These are phyloP conservation scores for Panorpa germanica DNA, from an alignment of 2,888 invertebrate species.

Conservation along the genomic window DNA sequence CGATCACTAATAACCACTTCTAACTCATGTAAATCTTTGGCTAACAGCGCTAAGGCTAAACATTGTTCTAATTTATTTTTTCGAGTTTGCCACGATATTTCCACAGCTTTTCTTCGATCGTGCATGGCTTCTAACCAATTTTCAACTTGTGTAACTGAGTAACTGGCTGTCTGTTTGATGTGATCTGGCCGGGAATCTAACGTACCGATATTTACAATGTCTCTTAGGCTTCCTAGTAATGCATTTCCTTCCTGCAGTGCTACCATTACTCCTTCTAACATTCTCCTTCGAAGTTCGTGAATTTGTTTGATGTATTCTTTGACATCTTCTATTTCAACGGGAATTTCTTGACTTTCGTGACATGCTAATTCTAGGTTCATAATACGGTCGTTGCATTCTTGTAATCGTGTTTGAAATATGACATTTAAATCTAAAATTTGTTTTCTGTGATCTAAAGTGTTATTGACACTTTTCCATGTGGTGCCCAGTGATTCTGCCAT, in stretches of 20 bases:
- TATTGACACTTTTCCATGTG: slow-evolving; percentile 70
- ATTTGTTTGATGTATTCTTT: slow-evolving; percentile 47
- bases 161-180: slow-evolving; percentile 30
- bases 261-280: slow-evolving; percentile 60
- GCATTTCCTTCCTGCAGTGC: slow-evolving; percentile 63
- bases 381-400: slow-evolving; percentile 48
- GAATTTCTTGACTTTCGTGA: slow-evolving; percentile 41
- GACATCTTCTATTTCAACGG: slow-evolving; percentile 52
- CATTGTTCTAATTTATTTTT: slow-evolving; percentile 64
- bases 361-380: slow-evolving; percentile 48
- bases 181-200: slow-evolving; percentile 53
- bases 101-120: slow-evolving; percentile 50
- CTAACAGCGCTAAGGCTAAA: slow-evolving; percentile 49
- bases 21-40: slow-evolving; percentile 46
- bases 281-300: slow-evolving; percentile 47
- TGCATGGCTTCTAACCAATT: slow-evolving; percentile 58
- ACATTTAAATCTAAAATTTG: slow-evolving; percentile 60
- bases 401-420: slow-evolving; percentile 52
- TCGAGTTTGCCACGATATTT: slow-evolving; percentile 43
- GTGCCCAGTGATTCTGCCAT: slow-evolving; percentile 66
- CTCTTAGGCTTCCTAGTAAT: slow-evolving; percentile 51
- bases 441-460: slow-evolving; percentile 56
- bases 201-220: slow-evolving; percentile 53
- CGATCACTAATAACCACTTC: slow-evolving; percentile 36
- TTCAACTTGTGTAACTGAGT: slow-evolving; percentile 43